Evolutionary conservation across 2,888 invertebrate genomes (phyloP).

Genomic region (Agrochola litura): DNA sequence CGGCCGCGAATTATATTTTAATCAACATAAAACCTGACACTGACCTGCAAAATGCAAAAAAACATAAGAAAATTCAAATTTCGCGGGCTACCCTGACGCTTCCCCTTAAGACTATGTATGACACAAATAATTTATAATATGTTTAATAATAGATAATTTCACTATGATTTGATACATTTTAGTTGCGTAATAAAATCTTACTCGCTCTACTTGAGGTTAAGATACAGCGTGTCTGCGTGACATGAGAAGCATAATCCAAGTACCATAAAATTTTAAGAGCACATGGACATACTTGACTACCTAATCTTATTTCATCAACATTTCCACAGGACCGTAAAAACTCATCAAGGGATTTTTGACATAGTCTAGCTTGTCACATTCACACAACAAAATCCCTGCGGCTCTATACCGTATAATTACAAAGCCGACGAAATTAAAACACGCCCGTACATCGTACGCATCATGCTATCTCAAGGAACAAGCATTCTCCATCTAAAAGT

Average conservation of each 20-base stretch:
- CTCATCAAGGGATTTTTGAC: constrained; percentile 38
- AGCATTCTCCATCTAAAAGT: constrained; percentile 53
- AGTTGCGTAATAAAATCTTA: neutral
- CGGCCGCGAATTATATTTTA: too few relatives aligned
- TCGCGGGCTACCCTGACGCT: too few relatives aligned
- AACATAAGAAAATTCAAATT: too few relatives aligned
- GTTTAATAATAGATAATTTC: neutral
- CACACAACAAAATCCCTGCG: constrained; percentile 41
- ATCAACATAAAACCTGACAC: too few relatives aligned
- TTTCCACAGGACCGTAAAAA: neutral
- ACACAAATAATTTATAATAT: neutral
- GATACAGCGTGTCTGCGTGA: neutral
- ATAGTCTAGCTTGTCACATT: constrained; percentile 21
- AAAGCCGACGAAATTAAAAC: constrained; percentile 47
- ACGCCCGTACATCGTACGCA: constrained; percentile 18
- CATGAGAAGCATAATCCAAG: neutral
- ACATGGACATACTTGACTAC: neutral
- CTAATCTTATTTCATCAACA: neutral
- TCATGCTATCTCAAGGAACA: constrained; percentile 51
- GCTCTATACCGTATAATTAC: constrained; percentile 46
- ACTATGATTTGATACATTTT: neutral
- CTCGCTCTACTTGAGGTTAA: neutral
- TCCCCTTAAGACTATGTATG: too few relatives aligned
- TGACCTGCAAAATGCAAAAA: too few relatives aligned
- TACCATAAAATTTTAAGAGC: neutral